Percentiles rank a stretch among this genome's conserved stretches.
Conservation (phyloP, 37 sponge, comb jelly and placozoan species). For the Spongia lamella region DNA sequence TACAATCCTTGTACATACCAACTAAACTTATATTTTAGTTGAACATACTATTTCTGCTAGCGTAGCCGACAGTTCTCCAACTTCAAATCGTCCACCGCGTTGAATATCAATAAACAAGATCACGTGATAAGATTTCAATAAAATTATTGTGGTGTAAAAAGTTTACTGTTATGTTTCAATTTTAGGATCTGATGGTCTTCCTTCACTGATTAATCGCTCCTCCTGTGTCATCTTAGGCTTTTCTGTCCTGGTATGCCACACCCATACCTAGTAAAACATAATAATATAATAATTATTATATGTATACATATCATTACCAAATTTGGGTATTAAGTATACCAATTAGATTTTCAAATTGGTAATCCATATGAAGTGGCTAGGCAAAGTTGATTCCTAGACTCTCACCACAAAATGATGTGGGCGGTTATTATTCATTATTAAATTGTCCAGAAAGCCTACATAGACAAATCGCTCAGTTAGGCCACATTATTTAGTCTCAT, state of each 20-base stretch:
- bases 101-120: too few relatives aligned
- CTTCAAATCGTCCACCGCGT: too few relatives aligned
- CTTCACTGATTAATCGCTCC: conserved; percentile 20
- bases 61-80: too few relatives aligned
- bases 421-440: too few relatives aligned
- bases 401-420: too few relatives aligned
- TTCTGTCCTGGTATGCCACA: conserved; percentile 90
- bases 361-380: background rate
- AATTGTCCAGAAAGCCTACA: too few relatives aligned
- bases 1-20: too few relatives aligned
- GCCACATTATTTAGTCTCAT: too few relatives aligned
- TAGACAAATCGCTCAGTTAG: too few relatives aligned
- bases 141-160: background rate
- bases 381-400: background rate
- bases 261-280: conserved; percentile 48
- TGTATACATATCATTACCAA: background rate
- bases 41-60: too few relatives aligned
- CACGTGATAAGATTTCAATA: too few relatives aligned
- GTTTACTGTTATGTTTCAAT: conserved; percentile 38
- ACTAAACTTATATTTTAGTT: too few relatives aligned
- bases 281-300: background rate
- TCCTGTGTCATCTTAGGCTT: conserved; percentile 64
- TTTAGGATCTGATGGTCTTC: conserved; percentile 60
- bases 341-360: background rate
- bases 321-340: background rate